Conservation (phyloP, 2,797 vertebrate genomes). For the Alectoris magna region DNA sequence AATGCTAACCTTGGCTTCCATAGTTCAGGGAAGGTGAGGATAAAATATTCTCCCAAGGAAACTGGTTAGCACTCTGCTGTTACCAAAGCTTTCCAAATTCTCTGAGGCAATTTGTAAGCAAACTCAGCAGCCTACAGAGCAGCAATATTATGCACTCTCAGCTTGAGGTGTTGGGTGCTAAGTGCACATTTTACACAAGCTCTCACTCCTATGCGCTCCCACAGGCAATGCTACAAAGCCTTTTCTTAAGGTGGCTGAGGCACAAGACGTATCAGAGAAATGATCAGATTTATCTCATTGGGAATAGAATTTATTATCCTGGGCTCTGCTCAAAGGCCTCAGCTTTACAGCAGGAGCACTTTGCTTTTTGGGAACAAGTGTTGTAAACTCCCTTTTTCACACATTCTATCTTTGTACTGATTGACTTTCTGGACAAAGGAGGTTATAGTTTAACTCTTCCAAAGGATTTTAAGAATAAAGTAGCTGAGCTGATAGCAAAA, state of each 20-base stretch:
- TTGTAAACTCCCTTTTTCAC: not conserved
- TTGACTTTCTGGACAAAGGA: not conserved
- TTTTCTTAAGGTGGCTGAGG: not conserved
- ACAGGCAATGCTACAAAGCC: not conserved
- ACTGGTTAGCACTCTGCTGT: not conserved
- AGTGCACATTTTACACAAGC: not conserved
- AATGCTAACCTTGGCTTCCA: not conserved
- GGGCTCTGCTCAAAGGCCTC: not conserved
- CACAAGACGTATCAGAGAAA: not conserved
- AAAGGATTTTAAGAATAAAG: slow-evolving; percentile 11
- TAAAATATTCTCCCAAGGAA: not conserved
- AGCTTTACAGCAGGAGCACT: not conserved
- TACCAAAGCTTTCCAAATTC: not conserved
- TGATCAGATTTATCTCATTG: not conserved
- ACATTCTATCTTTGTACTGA: not conserved
- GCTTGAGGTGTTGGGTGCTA: not conserved
- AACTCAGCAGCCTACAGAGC: not conserved
- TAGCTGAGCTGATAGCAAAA: not conserved
- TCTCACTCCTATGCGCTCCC: not conserved
- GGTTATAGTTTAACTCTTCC: not conserved
- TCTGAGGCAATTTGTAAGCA: rapidly evolving
- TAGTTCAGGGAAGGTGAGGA: not conserved
- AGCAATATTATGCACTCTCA: not conserved
- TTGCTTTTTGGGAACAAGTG: not conserved
- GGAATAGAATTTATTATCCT: not conserved